Conservation (phyloP, 2,888 invertebrate species). For the Vesta saturnalis region DNA sequence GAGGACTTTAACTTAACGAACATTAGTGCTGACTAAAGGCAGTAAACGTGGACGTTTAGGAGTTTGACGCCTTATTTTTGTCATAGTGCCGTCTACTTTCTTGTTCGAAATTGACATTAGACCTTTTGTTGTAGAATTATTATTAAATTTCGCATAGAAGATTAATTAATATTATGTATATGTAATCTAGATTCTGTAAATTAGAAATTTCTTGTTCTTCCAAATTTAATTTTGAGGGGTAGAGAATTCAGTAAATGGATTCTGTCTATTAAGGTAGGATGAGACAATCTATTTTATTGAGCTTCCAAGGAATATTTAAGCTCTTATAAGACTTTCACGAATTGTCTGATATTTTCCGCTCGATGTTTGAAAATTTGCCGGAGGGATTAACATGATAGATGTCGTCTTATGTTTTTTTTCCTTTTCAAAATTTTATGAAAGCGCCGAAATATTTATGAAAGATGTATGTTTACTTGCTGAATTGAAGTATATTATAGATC, state of each 20-base stretch:
- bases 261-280: background rate
- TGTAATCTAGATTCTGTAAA: background rate
- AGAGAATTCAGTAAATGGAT: background rate
- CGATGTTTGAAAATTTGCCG: conserved; percentile 8
- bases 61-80: too few relatives aligned
- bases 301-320: conserved; percentile 4
- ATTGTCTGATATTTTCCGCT: background rate
- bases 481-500: conserved; percentile 28
- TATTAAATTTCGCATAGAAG: background rate
- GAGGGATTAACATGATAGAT: background rate
- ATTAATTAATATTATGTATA: background rate
- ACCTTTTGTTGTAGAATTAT: too few relatives aligned
- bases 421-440: background rate
- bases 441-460: conserved; percentile 8
- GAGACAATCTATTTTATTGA: conserved; percentile 6
- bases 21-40: too few relatives aligned
- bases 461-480: conserved; percentile 20
- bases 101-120: too few relatives aligned
- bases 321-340: background rate
- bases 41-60: too few relatives aligned
- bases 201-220: background rate
- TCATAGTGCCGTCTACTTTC: too few relatives aligned
- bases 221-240: conserved; percentile 9
- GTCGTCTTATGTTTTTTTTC: background rate
- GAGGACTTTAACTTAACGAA: too few relatives aligned